These are phyloP conservation scores for Alligator mississippiensis DNA, from an alignment of 2,113 vertebrate species.

Conservation along the genomic window DNA sequence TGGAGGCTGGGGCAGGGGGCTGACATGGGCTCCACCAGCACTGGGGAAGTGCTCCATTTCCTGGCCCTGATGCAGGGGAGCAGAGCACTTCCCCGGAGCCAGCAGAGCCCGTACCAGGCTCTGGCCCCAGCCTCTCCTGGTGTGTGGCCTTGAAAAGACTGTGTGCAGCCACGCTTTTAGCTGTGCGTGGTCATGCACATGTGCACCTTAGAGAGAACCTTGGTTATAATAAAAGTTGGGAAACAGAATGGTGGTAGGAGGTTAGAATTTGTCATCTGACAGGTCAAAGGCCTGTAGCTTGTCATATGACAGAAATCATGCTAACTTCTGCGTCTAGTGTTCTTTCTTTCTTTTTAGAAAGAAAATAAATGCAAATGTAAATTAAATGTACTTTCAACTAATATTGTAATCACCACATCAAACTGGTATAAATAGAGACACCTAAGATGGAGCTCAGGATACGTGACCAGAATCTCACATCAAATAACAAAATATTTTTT, in stretches of 20 bases:
- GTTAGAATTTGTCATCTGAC: rapidly evolving
- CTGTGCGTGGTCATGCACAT: no score
- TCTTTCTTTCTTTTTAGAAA: neutral
- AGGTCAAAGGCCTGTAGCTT: neutral
- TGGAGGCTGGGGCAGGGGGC: no score
- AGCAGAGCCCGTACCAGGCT: no score
- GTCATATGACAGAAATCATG: neutral
- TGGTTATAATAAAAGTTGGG: neutral
- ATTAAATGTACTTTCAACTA: neutral
- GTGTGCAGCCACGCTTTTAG: no score
- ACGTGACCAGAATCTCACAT: neutral
- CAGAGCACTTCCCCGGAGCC: no score
- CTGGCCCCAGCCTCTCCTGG: no score
- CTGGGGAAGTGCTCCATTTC: no score
- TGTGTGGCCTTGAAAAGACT: no score
- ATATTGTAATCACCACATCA: neutral
- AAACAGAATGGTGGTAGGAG: neutral
- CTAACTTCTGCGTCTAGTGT: neutral
- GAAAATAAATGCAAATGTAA: neutral
- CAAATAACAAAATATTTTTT: neutral
- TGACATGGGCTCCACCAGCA: no score
- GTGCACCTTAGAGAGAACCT: no score
- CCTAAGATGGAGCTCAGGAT: neutral
- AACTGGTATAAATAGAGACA: neutral
- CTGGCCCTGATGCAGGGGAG: no score